A percentile compares a stretch with the other conserved stretches of the same genome.
These are phyloP conservation scores for Podotricha telesiphe DNA, from an alignment of 2,888 invertebrate species.

Conservation along the genomic window DNA sequence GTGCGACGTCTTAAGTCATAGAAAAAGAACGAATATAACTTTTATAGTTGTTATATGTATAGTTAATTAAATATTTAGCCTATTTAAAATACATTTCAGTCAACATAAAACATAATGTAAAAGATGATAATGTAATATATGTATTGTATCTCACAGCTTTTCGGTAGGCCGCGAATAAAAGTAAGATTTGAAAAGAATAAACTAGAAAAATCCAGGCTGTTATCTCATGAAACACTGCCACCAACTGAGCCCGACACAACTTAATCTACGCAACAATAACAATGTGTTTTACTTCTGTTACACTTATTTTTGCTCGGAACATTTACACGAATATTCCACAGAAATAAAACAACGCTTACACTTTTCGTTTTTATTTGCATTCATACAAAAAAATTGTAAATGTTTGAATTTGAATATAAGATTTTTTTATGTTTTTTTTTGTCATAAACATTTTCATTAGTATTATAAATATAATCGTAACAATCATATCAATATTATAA, in stretches of 20 bases:
- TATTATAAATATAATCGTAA: too few relatives aligned
- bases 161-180: slow-evolving; percentile 16
- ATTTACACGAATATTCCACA: slow-evolving; percentile 21
- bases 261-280: slow-evolving; percentile 74
- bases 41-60: background rate
- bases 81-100: background rate
- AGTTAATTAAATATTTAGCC: background rate
- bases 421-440: background rate
- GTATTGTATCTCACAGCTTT: background rate
- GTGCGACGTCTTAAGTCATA: background rate
- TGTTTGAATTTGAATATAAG: too few relatives aligned
- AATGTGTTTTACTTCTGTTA: slow-evolving; percentile 76
- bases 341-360: slow-evolving; percentile 12
- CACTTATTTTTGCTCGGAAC: slow-evolving; percentile 66
- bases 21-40: background rate
- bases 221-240: slow-evolving; percentile 56
- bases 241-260: slow-evolving; percentile 60
- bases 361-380: background rate
- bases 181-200: slow-evolving; percentile 23
- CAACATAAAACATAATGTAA: background rate
- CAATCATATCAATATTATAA: too few relatives aligned
- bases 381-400: background rate
- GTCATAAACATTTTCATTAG: background rate
- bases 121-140: background rate
- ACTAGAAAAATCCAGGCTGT: slow-evolving; percentile 37